Evolutionary conservation across 2,113 vertebrate genomes (phyloP).

Genomic region (Limnothrissa miodon): DNA sequence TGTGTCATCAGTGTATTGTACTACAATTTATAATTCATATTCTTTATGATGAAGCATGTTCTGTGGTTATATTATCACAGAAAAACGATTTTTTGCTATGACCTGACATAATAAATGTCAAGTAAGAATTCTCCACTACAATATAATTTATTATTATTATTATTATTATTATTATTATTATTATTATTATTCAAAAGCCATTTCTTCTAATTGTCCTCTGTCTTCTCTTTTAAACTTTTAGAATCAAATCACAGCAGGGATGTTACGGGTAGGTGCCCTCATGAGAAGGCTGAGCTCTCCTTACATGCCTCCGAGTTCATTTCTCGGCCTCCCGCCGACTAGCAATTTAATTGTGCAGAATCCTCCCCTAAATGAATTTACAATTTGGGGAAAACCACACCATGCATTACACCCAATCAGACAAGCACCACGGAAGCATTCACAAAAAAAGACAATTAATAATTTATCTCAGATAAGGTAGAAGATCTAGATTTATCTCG

Average conservation of each 20-base stretch:
- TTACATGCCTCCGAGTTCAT: slow-evolving; percentile 79
- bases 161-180: background rate
- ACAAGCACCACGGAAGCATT: slow-evolving; percentile 58
- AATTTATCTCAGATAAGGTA: slow-evolving; percentile 87
- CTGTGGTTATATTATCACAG: background rate
- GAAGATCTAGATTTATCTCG: slow-evolving; percentile 94
- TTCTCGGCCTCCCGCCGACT: slow-evolving; percentile 74
- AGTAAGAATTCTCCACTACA: background rate
- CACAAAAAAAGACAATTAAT: slow-evolving; percentile 91
- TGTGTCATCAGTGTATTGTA: background rate
- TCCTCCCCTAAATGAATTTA: slow-evolving; percentile 83
- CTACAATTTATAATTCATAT: background rate
- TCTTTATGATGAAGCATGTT: background rate
- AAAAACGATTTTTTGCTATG: background rate
- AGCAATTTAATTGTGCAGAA: slow-evolving; percentile 85
- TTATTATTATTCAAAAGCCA: background rate
- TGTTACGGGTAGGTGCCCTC: slow-evolving; percentile 79
- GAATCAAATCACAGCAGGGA: slow-evolving; percentile 81
- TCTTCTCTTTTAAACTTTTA: slow-evolving; percentile 69
- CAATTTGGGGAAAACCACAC: slow-evolving; percentile 85
- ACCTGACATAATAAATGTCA: background rate
- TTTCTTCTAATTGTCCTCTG: slow-evolving; percentile 63
- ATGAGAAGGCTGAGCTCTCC: slow-evolving; percentile 67
- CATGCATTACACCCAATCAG: slow-evolving; percentile 87
- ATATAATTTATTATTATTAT: background rate